Conservation (phyloP, 2,113 vertebrate genomes). For the Myiopsitta monachus region DNA sequence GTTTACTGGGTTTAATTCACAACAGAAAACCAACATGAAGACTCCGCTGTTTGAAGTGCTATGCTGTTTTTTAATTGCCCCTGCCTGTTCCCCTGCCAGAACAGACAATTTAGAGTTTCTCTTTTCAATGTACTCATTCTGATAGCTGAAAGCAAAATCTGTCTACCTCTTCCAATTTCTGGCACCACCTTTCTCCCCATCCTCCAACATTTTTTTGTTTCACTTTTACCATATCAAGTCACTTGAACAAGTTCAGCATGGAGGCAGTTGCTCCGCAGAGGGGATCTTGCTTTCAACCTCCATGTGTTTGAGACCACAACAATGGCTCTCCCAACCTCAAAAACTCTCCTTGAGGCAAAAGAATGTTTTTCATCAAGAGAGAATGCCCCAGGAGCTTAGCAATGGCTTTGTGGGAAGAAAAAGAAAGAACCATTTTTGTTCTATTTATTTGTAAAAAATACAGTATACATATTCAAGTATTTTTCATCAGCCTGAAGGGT, state of each 20-base stretch:
- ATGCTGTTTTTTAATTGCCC: neutral
- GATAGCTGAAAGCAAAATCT: neutral
- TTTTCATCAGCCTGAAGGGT: slow-evolving; percentile 32
- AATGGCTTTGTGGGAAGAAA: slow-evolving; percentile 49
- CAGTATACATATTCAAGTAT: slow-evolving; percentile 49
- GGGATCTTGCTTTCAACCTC: slow-evolving; percentile 19
- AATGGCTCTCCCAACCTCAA: slow-evolving; percentile 46
- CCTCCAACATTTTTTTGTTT: neutral
- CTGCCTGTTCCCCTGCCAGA: neutral
- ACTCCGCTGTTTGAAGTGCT: neutral
- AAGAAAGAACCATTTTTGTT: slow-evolving; percentile 48
- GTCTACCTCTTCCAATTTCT: neutral
- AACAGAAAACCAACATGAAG: neutral
- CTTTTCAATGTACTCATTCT: neutral
- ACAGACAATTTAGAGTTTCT: neutral
- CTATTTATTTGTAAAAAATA: slow-evolving; percentile 63
- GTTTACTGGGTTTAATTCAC: neutral
- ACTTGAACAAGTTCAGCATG: slow-evolving; percentile 5
- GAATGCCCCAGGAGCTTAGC: slow-evolving; percentile 30
- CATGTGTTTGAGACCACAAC: slow-evolving; percentile 50
- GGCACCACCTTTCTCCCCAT: neutral
- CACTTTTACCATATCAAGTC: slow-evolving; percentile 27
- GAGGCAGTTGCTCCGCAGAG: neutral
- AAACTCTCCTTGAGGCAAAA: slow-evolving; percentile 51
- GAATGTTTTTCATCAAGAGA: slow-evolving; percentile 57